Evolutionary conservation across 2,113 vertebrate species (phyloP).

Genomic region (Paradisaea rubra): DNA sequence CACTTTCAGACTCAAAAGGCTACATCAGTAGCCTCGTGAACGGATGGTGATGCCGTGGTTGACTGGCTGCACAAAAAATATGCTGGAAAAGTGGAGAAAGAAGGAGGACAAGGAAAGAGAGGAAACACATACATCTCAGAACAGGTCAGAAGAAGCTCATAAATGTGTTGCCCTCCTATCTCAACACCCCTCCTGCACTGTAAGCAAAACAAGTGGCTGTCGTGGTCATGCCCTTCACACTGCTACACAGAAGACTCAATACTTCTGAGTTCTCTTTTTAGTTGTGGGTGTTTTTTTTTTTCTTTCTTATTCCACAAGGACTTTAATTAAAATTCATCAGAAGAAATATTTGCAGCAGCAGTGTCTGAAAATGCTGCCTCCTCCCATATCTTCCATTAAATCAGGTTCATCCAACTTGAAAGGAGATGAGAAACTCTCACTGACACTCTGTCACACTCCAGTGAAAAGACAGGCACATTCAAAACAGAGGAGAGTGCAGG

Average conservation of each 20-base stretch:
- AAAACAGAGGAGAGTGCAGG: slow-evolving; percentile 37
- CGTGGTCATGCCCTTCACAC: background rate
- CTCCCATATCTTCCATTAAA: slow-evolving; percentile 35
- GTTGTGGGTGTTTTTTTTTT: background rate
- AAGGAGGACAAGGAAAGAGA: background rate
- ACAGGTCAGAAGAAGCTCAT: background rate
- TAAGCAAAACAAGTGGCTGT: background rate
- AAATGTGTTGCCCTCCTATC: background rate
- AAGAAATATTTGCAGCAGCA: background rate
- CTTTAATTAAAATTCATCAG: slow-evolving; percentile 49
- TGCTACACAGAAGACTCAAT: background rate
- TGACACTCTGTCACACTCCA: slow-evolving; percentile 44
- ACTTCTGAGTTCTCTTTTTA: background rate
- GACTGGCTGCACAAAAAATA: background rate
- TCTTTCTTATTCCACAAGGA: background rate
- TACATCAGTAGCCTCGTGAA: background rate
- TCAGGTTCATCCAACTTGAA: slow-evolving; percentile 54
- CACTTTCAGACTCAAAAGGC: background rate
- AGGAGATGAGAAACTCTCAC: slow-evolving; percentile 35
- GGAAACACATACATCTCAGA: background rate
- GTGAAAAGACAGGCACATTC: slow-evolving; percentile 15
- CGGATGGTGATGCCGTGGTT: background rate
- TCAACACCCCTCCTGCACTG: background rate
- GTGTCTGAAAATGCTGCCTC: background rate
- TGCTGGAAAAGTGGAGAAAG: background rate